Base-by-base conservation (phyloP, 2,113 vertebrate genomes). In the Platysteira castanea region DNA sequence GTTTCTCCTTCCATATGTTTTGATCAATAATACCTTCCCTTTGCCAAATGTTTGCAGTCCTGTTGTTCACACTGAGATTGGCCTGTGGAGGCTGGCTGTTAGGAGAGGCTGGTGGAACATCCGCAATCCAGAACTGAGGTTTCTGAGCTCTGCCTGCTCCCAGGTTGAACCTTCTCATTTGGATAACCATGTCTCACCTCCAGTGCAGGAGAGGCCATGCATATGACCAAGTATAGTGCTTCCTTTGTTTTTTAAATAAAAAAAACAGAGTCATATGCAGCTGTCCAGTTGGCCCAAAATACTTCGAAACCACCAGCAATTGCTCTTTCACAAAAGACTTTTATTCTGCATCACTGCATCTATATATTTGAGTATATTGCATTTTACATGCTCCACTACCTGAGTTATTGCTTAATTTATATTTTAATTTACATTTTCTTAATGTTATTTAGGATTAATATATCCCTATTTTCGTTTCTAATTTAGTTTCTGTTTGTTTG, bases 351-450 rank as follows among this genome's bases (percentile, higher is more conserved):
- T 88, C 54, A 69, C 42, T 61, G 37, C 35, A 24, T 50, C 28
- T 18, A 11, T 77, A 33, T 53, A 49, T 86, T 70, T 84, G 60
- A 68, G 31, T 84, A 56, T 94, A 56, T 64, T 90, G 47, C 42
- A 50, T 59, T 73, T 92, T 86, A 52, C 18, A 42, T 84, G 53
- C 37, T 78, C 44, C 31, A 78, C 56, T 87, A n/a, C 60, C 57
- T 88, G 54, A 46, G 41, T 88, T 93, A 88, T 33, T 84, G 26
- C 63, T 96, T 93, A 94, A 89, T 94, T 59, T 92, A 68, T 86
- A 74, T 41, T 64, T 84, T 47, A 52, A 4, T 89, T 90, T 93
- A 33, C 31, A 23, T 88, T 93, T 85, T 59, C 60, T 39, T 64
- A 13, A 53, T 64, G 37, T 87, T 75, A 60, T 42, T 90, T 84